These are phyloP conservation scores for Thermophis baileyi DNA, from an alignment of 2,113 vertebrate species.

Conservation along the genomic window DNA sequence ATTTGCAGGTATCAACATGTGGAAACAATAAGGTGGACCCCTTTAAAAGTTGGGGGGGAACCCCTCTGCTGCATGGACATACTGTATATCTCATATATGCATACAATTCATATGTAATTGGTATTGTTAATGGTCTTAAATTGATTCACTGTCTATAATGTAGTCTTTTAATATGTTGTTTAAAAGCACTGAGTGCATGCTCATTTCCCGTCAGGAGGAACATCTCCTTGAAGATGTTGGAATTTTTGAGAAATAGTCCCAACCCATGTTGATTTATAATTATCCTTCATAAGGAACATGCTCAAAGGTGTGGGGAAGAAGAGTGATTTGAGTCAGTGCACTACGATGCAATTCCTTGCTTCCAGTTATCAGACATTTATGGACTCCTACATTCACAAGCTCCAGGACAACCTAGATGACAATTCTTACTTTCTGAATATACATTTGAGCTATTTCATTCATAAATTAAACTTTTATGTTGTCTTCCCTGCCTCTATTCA, in stretches of 20 bases:
- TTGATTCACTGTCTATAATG: background rate
- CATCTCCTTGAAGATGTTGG: background rate
- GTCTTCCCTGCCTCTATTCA: background rate
- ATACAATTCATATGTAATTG: background rate
- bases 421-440: background rate
- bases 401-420: background rate
- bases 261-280: background rate
- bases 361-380: background rate
- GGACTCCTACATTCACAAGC: background rate
- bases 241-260: background rate
- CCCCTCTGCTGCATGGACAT: background rate
- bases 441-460: background rate
- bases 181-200: background rate
- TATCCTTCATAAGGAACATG: background rate
- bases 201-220: background rate
- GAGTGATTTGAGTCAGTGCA: background rate
- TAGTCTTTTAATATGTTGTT: background rate
- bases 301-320: background rate
- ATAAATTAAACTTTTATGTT: background rate
- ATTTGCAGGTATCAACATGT: background rate
- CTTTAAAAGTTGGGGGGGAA: background rate
- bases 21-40: too few species aligned
- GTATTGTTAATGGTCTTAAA: background rate
- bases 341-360: background rate
- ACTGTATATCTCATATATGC: background rate